Evolutionary conservation across 2,888 invertebrate species (phyloP), one percentile per base, ranked within the genome.

Genomic region (Heliconius aoede): DNA sequence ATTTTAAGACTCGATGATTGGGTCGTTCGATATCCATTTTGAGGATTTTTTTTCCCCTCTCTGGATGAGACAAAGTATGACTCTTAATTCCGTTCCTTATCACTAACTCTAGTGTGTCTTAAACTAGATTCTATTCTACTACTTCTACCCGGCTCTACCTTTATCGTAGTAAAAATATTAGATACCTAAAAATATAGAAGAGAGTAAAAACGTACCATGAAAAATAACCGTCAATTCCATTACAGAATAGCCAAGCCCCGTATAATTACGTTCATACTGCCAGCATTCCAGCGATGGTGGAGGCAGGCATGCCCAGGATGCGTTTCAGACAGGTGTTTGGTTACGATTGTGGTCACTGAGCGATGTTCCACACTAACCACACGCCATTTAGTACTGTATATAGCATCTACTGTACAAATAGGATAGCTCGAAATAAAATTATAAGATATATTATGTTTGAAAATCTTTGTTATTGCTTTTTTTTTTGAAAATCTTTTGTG

Each of bases 261-360:
- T 46, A 64, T 71, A 71, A 75, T 62, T 75, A 75, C 46, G 58
- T 55, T 18, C 32, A 60, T 72, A 72, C 61, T 60, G 60, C 51
- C 67, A 61, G 75, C 79, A 72, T 78, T 67, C 61, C 67, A 77
- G 55, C 58, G 64, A 71, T 26, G 78, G 51, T 76, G 76, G 76
- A 76, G 55, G 72, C 79, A 76, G 78, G 78, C 78, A 78, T 76
- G 78, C 73, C 73, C 60, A 74, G 77, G 80, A 81, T 78, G 80
- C 82, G 81, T 80, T 81, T 83, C 81, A 80, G 86, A 84, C 88
- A 86, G 84, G 86, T 86, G 87, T 84, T 84, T 80, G 86, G 86
- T 85, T 84, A 85, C 85, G 85, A 84, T 84, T 89, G 90, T 82
- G 87, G 87, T 87, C 80, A 80, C 81, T 86, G 85, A 86, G 85